Conservation (phyloP, 2,113 vertebrate species). For the Azemiops feae region DNA sequence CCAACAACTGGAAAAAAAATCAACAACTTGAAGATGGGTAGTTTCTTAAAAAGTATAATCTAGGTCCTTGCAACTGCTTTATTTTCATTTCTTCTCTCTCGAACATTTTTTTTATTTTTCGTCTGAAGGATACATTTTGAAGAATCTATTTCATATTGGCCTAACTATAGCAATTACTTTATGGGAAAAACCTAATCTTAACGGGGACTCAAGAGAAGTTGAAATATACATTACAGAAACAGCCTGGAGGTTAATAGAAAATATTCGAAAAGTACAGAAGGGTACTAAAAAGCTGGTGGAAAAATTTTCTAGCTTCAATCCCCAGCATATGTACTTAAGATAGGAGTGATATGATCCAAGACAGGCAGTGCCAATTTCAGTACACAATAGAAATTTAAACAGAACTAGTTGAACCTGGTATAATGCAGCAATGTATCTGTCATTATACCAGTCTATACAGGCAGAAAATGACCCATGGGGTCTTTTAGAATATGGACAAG, state of each 20-base stretch:
- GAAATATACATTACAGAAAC: slow-evolving; percentile 10
- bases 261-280: neutral
- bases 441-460: neutral
- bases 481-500: neutral
- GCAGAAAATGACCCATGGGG: neutral
- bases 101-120: neutral
- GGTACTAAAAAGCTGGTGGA: neutral
- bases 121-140: neutral
- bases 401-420: neutral
- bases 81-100: neutral
- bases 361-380: neutral
- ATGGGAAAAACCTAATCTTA: slow-evolving; percentile 2
- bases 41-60: neutral
- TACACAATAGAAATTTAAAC: neutral
- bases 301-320: neutral
- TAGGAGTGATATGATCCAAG: neutral
- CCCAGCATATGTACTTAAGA: neutral
- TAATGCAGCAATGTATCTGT: neutral
- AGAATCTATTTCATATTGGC: neutral
- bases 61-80: neutral
- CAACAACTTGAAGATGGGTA: neutral
- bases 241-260: neutral
- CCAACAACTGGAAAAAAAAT: neutral
- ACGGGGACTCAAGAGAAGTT: neutral
- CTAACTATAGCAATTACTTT: neutral